A percentile compares a stretch with the other conserved stretches of the same genome.
Evolutionary conservation across 2,113 vertebrate species (phyloP).

Genomic region (Tamias sibiricus): DNA sequence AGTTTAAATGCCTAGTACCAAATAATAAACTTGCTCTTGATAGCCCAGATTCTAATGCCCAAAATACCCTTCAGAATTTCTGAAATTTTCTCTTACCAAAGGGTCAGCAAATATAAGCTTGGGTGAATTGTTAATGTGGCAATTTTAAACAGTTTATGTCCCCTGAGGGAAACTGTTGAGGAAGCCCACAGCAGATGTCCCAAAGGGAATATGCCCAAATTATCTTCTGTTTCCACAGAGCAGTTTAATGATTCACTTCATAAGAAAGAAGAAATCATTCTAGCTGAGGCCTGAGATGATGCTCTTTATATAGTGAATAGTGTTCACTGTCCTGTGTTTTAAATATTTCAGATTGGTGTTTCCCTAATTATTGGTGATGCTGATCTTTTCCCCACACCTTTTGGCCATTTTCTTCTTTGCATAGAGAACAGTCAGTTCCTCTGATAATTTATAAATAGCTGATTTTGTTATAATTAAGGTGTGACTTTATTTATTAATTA

Average conservation of each 20-base stretch:
- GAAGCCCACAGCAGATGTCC: background rate
- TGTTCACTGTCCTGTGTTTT: background rate
- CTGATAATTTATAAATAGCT: background rate
- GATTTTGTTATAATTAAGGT: too few species aligned
- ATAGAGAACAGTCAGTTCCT: background rate
- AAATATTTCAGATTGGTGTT: background rate
- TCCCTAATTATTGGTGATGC: background rate
- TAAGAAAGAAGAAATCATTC: background rate
- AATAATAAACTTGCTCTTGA: background rate
- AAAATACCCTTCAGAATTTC: background rate
- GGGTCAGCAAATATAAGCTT: background rate
- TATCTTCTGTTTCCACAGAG: background rate
- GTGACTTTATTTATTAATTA: too few species aligned
- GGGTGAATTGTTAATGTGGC: rapidly evolving
- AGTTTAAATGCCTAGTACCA: background rate
- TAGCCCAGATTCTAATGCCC: too few species aligned
- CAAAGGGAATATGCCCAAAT: background rate
- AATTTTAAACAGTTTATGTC: background rate
- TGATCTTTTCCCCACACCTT: background rate
- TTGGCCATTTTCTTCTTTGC: background rate
- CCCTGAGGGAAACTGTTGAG: background rate
- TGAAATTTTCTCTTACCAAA: background rate
- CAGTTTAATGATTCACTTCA: background rate
- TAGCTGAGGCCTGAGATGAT: background rate
- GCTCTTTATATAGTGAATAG: background rate